Evolutionary conservation across 2,888 invertebrate species (phyloP), one percentile per base, ranked within the genome.

Genomic region (Hoplodrina blanda): DNA sequence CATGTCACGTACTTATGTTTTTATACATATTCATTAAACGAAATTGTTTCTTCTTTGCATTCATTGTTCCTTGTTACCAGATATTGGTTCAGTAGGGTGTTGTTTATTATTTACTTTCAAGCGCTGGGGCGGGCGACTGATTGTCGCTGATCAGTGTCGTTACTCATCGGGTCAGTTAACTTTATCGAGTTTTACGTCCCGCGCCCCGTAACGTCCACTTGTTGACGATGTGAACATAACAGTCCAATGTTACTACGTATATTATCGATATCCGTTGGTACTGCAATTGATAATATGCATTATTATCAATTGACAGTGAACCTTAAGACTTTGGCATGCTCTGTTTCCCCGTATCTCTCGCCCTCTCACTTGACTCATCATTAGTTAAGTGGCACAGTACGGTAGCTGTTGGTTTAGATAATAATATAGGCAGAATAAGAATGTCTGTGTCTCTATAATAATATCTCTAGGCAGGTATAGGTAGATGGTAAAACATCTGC

Each of bases 121-220:
- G 79, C 80, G 69, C 49, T 86, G 85, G 89, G 88, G 89, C 81
- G 89, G 88, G 89, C 80, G 88, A 82, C 85, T 89, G 92, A 91
- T 90, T 92, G 91, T 84, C 79, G 73, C 83, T 86, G 86, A 85
- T 86, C 82, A 73, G 79, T 74, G 76, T 69, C 57, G 85, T 90
- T 90, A 91, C 88, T 91, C 90, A 88, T 87, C 86, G 87, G 91
- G 90, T 91, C 91, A 90, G 88, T 91, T 90, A 90, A 91, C 91
- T 91, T 90, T 91, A 89, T 90, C 88, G 79, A 81, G 80, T 85
- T 82, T 84, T 78, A 69, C 75, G 75, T 78, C 81, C 84, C 78
- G 80, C 69, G 50, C 80, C 80, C 84, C 73, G 82, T 76, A 75
- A 67, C 62, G 66, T 72, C 72, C 72, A 64, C 66, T 76, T 76